Base-by-base conservation (phyloP, 2,888 invertebrate genomes). In the Tipula unca region DNA sequence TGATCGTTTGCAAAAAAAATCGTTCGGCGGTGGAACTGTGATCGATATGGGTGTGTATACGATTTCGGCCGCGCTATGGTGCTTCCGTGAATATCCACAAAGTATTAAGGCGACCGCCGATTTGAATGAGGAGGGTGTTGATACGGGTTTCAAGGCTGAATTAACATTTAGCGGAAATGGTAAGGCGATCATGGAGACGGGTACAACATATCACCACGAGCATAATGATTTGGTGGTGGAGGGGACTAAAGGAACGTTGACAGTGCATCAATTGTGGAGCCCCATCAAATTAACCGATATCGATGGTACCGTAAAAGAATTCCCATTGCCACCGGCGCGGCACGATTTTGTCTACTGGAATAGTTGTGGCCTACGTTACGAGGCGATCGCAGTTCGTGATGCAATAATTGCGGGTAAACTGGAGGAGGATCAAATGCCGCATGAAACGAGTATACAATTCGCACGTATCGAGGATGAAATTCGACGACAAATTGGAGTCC, bases 11-110 rank as follows among this genome's bases (percentile, higher is more conserved):
- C 32, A 93, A 92, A 91, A 92, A 87, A 95, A 94, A 87, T 92
- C 94, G 29, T 88, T 95, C 82, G 97, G 97, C 0, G 98, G 97
- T 6, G 96, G 96, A 54, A 94, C 94, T 0, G 90, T 95, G 82
- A 90, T 96, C 20, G 97, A 97, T 88, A 87, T 97, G 84, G 97
- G 97, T 0, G 92, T 97, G 14, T 97, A 97, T 89, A 90, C 92
- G 0, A 91, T 96, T 14, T 96, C 97, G 88, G 93, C 95, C 36
- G 93, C 94, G 0, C 94, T 94, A 88, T 93, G 93, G 89, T 92
- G 95, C 3, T 96, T 94, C 90, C 92, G 93, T 88, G 93, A 94
- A 1, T 93, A 94, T 86, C 97, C 97, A 0, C 90, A 90, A 35
- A 93, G 93, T 87, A 93, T 97, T 54, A 92, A 92, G 32, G 94